phyloP scores from a whole-genome alignment of 2,113 vertebrate genomes.

The Poeciliopsis retropinna region DNA sequence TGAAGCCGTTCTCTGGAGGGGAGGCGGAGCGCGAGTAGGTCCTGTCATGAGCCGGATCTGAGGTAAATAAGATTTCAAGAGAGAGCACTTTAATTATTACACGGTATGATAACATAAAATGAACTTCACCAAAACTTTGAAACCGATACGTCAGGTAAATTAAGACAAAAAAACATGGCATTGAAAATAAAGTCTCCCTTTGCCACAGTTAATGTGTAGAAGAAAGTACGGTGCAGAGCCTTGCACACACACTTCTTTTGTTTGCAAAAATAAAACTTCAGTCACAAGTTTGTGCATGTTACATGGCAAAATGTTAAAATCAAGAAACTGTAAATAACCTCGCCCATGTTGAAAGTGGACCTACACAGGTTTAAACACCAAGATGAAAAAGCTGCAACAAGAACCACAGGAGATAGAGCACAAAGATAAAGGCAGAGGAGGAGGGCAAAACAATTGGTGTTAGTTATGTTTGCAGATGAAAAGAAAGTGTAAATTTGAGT shows the following conservation, averaged over 20 bases:
- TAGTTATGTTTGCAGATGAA: constrained; percentile 39
- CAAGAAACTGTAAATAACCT: constrained; percentile 12
- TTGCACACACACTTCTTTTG: too few relatives aligned
- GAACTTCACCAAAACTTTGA: too few relatives aligned
- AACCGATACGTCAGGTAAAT: too few relatives aligned
- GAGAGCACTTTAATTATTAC: too few relatives aligned
- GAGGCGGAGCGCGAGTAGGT: constrained; percentile 81
- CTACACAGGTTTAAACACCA: constrained; percentile 20
- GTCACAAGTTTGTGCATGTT: too few relatives aligned
- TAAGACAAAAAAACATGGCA: too few relatives aligned
- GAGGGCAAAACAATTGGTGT: constrained; percentile 35
- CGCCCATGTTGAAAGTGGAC: constrained; percentile 9
- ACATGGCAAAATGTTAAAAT: background rate
- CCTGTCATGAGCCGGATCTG: constrained; percentile 83
- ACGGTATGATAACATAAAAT: too few relatives aligned
- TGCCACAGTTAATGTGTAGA: too few relatives aligned
- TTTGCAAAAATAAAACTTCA: too few relatives aligned
- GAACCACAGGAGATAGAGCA: constrained; percentile 10
- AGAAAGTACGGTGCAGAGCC: too few relatives aligned
- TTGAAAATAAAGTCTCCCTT: too few relatives aligned
- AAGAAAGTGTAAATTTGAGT: constrained; percentile 57
- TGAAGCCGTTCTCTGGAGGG: constrained; percentile 84
- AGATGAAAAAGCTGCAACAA: constrained; percentile 12
- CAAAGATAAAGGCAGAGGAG: constrained; percentile 15
- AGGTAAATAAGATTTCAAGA: background rate